Percentiles rank a stretch among this genome's conserved stretches.
phyloP scores from a whole-genome alignment of 1,140 invertebrate species.

The Aphidius gifuensis region DNA sequence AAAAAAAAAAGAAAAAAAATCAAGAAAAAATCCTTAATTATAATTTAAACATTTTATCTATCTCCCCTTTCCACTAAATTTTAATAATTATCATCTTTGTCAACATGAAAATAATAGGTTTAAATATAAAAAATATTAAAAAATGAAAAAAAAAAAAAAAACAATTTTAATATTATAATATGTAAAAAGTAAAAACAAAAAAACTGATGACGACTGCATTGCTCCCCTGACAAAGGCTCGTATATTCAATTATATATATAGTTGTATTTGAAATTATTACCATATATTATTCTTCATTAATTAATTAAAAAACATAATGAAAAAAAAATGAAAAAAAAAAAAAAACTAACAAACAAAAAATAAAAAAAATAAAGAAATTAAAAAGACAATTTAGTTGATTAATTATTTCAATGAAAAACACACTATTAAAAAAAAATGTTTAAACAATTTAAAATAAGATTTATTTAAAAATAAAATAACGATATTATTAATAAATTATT shows the following conservation, averaged over 20 bases:
- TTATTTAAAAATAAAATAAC: too few relatives aligned
- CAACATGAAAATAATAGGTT: conserved; percentile 5
- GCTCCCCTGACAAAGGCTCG: conserved; percentile 46
- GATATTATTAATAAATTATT: too few relatives aligned
- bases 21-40: conserved; percentile 15
- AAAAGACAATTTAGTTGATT: too few relatives aligned
- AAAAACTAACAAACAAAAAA: conserved; percentile 23
- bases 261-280: conserved; percentile 48
- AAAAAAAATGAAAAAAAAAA: conserved; percentile 26
- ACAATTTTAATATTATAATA: not conserved
- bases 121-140: conserved; percentile 7
- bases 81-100: conserved; percentile 10
- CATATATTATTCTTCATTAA: conserved; percentile 42
- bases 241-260: conserved; percentile 42
- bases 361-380: conserved; percentile 29
- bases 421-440: too few relatives aligned
- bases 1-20: not conserved
- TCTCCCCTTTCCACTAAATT: not conserved
- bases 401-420: too few relatives aligned
- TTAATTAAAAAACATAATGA: conserved; percentile 32
- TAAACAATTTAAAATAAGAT: too few relatives aligned
- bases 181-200: conserved; percentile 17
- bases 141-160: conserved; percentile 6
- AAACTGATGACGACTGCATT: conserved; percentile 41
- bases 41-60: too few relatives aligned